Evolutionary conservation across 1,140 invertebrate species (phyloP), one percentile per base, ranked within the genome.

Genomic region (Melitaea cinxia): DNA sequence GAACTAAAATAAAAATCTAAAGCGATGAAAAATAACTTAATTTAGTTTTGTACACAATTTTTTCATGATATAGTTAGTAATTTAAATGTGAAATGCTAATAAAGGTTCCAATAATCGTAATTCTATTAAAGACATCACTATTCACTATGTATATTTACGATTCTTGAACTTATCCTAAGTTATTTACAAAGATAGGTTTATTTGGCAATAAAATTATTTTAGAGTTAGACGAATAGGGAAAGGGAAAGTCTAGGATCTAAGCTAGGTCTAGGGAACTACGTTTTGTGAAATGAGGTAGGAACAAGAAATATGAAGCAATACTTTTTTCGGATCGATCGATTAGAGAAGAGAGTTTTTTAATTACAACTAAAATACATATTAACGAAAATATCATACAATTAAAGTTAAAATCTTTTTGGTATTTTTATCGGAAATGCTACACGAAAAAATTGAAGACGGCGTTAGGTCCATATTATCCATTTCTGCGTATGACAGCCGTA

Each of bases 161-260:
- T 47, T 23, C 42, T 39, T 57, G 26, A 15, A 33, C 37, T 15
- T 54, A 55, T 14, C 23, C 28, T 17, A 62, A 21, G 30, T 54
- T 62, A 62, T 62, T 21, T 63, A 63, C 61, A 56, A 49, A 49
- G 28, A 63, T 56, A 56, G 4, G 33, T 33, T 62, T 54, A 62
- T 61, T 63, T 63, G 61, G 61, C 61, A 55, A 63, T 63, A 55
- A 63, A 55, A 63, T 49, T 63, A 63, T 49, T 28, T 63, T 49
- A 63, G 26, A 30, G 21, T 19, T 47, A 63, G 60, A 30, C 30
- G 26, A 56, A 45, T 26, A 63, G 42, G 53, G 24, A 55, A 23
- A 55, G 53, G 39, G 52, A 53, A 56, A 56, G 54, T 55, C 60
- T 62, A 62, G 23, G 35, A 56, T 39, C 47, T 65, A 65, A 50